Evolutionary conservation across 2,797 vertebrate genomes (phyloP).

Genomic region (Crenuchus spilurus): DNA sequence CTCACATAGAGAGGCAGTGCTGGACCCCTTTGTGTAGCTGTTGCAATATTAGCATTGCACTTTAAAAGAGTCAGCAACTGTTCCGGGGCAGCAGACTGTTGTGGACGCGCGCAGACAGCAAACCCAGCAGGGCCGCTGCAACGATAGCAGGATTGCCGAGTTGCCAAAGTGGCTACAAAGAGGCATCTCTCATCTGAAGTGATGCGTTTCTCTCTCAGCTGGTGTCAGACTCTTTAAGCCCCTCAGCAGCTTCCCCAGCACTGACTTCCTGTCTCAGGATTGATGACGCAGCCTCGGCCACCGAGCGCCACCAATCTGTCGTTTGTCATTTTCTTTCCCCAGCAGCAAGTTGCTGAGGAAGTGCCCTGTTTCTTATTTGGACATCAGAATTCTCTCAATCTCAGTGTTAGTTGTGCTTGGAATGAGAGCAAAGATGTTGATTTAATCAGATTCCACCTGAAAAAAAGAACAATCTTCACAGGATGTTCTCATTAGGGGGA

Average conservation of each 20-base stretch:
- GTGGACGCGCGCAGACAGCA: not conserved
- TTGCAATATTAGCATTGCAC: slow-evolving; percentile 34
- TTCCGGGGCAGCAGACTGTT: slow-evolving; percentile 6
- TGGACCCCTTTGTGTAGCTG: slow-evolving; percentile 4
- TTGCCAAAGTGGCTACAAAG: slow-evolving; percentile 29
- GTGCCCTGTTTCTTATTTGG: slow-evolving; percentile 18
- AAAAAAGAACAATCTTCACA: too few relatives aligned
- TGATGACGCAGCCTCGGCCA: slow-evolving; percentile 41
- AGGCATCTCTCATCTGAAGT: slow-evolving; percentile 43
- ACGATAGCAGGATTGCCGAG: slow-evolving; percentile 15
- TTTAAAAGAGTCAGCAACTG: slow-evolving; percentile 16
- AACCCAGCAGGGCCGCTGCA: slow-evolving; percentile 22
- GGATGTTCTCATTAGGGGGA: too few relatives aligned
- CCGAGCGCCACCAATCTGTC: slow-evolving; percentile 55
- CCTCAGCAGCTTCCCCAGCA: slow-evolving; percentile 28
- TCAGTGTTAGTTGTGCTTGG: not conserved
- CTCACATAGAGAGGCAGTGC: not conserved
- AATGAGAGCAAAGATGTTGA: not conserved
- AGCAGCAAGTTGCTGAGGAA: slow-evolving; percentile 46
- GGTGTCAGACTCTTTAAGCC: slow-evolving; percentile 43
- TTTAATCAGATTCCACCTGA: too few relatives aligned
- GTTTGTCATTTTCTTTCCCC: slow-evolving; percentile 44
- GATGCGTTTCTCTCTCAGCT: slow-evolving; percentile 52
- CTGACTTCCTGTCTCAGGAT: slow-evolving; percentile 52
- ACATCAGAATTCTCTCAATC: slow-evolving; percentile 17